Conservation (phyloP, 2,113 vertebrate species). For the Colaptes auratus region DNA sequence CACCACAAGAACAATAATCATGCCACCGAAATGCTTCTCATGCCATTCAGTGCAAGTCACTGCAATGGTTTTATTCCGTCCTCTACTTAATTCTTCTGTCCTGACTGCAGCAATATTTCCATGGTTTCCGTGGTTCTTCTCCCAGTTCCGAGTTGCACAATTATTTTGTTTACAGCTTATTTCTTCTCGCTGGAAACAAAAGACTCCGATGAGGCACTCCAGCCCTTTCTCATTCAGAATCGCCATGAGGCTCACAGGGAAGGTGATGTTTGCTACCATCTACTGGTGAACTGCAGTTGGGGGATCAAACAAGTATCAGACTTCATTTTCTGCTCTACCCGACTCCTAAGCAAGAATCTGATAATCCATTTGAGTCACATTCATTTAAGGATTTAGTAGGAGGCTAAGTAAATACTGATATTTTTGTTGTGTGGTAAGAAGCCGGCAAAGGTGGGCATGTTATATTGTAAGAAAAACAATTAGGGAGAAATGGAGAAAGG, state of each 20-base stretch:
- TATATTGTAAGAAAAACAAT: not conserved
- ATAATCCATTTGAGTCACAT: not conserved
- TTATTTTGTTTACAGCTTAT: constrained; percentile 40
- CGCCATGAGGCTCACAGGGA: not conserved
- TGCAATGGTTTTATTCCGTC: not conserved
- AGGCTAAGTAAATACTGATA: not conserved
- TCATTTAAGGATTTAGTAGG: not conserved
- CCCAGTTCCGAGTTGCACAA: constrained; percentile 26
- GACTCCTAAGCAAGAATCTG: not conserved
- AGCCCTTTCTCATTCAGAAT: not conserved
- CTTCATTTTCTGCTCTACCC: not conserved
- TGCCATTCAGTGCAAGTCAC: constrained; percentile 3
- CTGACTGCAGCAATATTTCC: constrained; percentile 15
- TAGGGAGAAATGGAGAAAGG: not conserved
- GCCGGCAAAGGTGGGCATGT: not conserved
- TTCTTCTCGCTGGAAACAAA: not conserved
- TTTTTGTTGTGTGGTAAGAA: not conserved
- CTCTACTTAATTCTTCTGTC: not conserved
- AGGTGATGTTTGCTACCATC: constrained; percentile 54
- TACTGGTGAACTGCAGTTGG: not conserved
- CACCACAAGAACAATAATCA: constrained; percentile 15
- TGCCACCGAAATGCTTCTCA: constrained; percentile 14
- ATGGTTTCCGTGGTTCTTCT: constrained; percentile 1
- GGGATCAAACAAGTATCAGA: not conserved
- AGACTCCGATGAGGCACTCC: not conserved